Conservation (phyloP, 37 sponge, comb jelly and placozoan genomes). For the Ephydatia muelleri region DNA sequence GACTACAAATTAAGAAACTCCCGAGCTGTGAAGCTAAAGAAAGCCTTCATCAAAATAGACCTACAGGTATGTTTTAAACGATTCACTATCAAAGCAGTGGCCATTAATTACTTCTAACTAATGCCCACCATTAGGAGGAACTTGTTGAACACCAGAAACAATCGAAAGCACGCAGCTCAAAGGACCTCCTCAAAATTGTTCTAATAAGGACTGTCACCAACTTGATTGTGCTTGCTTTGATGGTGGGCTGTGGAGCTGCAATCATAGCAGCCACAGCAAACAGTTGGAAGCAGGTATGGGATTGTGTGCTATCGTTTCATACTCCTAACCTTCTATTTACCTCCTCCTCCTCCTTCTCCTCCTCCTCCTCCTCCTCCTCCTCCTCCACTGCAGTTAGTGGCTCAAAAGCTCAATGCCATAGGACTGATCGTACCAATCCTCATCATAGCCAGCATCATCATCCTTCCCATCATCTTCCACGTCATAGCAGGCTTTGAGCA, state of each 20-base stretch:
- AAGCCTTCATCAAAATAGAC: slow-evolving; percentile 61
- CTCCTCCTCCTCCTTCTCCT: not conserved
- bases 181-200: slow-evolving; percentile 21
- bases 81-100: not conserved
- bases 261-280: slow-evolving; percentile 6
- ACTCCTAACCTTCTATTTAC: not conserved
- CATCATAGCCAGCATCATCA: not conserved
- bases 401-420: not conserved
- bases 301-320: not conserved
- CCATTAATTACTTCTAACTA: not conserved
- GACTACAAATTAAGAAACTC: slow-evolving; percentile 31
- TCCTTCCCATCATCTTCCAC: not conserved
- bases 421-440: not conserved
- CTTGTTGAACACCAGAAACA: slow-evolving; percentile 3
- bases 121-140: slow-evolving; percentile 54
- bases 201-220: slow-evolving; percentile 67
- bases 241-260: slow-evolving; percentile 58
- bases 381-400: not conserved
- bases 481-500: not conserved
- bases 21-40: slow-evolving; percentile 65
- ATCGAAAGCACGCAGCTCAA: too few relatives aligned
- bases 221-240: slow-evolving; percentile 48
- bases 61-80: slow-evolving; percentile 48
- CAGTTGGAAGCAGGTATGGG: not conserved
- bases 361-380: not conserved